Evolutionary conservation across 2,888 invertebrate species (phyloP), one percentile per base, ranked within the genome.

Genomic region (Doris montereyensis): DNA sequence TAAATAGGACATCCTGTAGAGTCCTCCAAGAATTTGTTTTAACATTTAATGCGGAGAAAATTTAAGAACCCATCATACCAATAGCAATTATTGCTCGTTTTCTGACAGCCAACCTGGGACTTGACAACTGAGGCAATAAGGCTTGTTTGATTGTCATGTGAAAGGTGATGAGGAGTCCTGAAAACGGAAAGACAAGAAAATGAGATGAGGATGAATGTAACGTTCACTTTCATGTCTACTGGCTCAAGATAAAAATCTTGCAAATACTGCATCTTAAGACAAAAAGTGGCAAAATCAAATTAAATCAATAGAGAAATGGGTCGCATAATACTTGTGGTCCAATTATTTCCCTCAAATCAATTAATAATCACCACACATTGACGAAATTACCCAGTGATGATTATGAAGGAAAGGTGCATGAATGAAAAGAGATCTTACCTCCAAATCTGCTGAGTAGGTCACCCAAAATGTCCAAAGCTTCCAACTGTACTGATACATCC

Each of bases 401-500:
- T 24, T 41, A 34, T 35, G 4, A 21, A 1, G 71, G 21, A 17
- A 35, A 1, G 5, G 26, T 13, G 26, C 10, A 41, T 52, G 8
- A 72, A 10, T 13, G 17, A 26, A 13, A 5, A 0, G 17, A 67
- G 4, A 34, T 30, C 10, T n/a, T n/a, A 72, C 90, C 95, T 83
- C 99, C 99, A 93, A 98, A 99, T 88, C 98, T 94, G 81, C 97
- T 96, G 4, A 99, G 92, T 83, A 99, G 92, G 92, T 99, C 99
- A 2, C 97, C 96, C 57, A 99, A 93, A 87, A 99, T 99, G 90
- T 99, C 99, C 77, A 99, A 93, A 68, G 98, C 97, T 92, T 99
- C 99, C 28, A 99, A 93, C 91, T 99, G 98, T 1, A 99, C 98
- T 1, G 98, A 97, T 0, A 98, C 97, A 93, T 99, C 99, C 93